Conservation (phyloP, 1,140 invertebrate species). For the Cephus cinctus region DNA sequence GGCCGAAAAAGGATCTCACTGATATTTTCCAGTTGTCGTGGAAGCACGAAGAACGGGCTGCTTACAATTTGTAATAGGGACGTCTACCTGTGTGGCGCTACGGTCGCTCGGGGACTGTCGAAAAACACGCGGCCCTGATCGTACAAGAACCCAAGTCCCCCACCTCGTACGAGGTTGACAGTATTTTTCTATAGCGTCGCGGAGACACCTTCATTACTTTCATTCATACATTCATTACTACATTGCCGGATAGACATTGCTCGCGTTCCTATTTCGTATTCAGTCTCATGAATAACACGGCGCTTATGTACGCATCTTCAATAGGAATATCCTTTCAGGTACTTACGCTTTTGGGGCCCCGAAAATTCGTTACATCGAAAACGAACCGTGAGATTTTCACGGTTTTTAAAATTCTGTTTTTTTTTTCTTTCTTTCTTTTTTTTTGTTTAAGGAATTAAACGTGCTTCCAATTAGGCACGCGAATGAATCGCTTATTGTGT, state of each 20-base stretch:
- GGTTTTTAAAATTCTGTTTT: no score
- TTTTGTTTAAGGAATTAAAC: no score
- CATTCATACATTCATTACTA: constrained; percentile 32
- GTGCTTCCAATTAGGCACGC: constrained; percentile 52
- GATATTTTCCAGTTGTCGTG: no score
- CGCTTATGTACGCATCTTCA: no score
- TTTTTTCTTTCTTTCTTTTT: no score
- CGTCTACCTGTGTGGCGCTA: constrained; percentile 36
- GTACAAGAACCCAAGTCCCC: constrained; percentile 37
- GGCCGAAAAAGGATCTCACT: no score
- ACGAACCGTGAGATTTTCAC: no score
- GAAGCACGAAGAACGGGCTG: no score
- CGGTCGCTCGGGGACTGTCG: constrained; percentile 28
- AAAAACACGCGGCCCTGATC: constrained; percentile 11
- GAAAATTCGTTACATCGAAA: no score
- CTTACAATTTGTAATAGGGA: constrained; percentile 48
- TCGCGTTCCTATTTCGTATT: constrained; percentile 38
- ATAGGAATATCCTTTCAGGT: no score
- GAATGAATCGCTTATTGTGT: constrained; percentile 43
- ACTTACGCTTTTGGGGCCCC: no score
- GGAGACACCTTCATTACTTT: constrained; percentile 52
- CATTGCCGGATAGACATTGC: not conserved
- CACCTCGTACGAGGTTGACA: constrained; percentile 36
- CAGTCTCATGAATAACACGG: constrained; percentile 41
- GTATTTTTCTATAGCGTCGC: constrained; percentile 44